These are phyloP conservation scores for Syngnathus floridae DNA, from an alignment of 2,113 vertebrate genomes.

Conservation along the genomic window DNA sequence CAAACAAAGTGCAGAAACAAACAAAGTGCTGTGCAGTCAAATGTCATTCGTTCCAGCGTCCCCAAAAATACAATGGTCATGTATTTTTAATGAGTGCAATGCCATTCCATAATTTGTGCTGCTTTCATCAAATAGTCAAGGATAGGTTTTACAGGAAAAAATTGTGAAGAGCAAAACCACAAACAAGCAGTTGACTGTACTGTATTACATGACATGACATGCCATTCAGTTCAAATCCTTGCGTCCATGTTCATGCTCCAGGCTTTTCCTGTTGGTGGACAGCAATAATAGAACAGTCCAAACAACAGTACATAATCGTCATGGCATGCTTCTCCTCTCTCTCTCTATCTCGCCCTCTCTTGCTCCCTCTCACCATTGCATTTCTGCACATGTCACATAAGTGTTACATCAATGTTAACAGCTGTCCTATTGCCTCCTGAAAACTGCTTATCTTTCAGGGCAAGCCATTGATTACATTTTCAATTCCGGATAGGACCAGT, in stretches of 20 bases:
- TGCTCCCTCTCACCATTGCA: neutral
- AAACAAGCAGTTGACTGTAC: neutral
- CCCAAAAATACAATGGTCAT: too few species aligned
- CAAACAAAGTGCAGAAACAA: too few species aligned
- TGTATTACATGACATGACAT: neutral
- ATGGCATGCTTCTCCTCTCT: neutral
- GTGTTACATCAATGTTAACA: conserved; percentile 16
- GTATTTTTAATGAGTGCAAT: neutral
- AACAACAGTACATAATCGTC: neutral
- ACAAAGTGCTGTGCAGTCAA: too few species aligned
- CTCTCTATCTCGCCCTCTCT: neutral
- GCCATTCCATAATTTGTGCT: neutral
- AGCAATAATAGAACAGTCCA: neutral
- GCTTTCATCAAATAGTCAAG: neutral
- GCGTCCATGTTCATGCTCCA: neutral
- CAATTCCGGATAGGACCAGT: conserved; percentile 32
- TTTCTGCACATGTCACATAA: conserved; percentile 4
- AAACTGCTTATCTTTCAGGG: conserved; percentile 24
- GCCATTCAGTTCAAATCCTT: neutral
- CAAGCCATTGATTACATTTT: conserved; percentile 56
- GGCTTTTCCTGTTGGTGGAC: neutral
- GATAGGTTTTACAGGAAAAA: neutral
- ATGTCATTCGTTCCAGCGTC: too few species aligned
- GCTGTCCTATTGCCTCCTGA: conserved; percentile 20
- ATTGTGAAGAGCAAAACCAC: neutral